Conservation (phyloP, 2,113 vertebrate genomes). For the Toxostoma redivivum region DNA sequence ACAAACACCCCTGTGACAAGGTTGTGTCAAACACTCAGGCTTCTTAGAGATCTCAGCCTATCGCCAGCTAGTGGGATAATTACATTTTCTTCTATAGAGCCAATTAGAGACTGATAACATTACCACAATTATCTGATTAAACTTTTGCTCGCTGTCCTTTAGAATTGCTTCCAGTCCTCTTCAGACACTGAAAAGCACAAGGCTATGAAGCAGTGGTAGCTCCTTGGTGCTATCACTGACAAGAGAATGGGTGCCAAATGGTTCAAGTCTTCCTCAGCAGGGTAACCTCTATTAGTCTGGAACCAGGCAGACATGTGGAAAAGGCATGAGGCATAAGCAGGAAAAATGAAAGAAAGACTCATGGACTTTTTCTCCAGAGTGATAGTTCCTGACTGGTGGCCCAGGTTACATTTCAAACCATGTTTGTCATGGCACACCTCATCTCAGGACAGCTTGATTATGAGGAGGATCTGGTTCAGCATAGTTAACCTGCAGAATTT, state of each 20-base stretch:
- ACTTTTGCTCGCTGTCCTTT: neutral
- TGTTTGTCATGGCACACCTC: neutral
- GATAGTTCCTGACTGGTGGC: neutral
- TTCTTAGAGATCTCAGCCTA: neutral
- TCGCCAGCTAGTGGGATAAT: neutral
- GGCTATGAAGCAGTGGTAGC: fast-evolving
- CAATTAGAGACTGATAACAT: neutral
- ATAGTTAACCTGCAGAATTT: neutral
- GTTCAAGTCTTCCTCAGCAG: neutral
- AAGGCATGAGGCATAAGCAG: neutral
- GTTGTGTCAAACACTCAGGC: neutral
- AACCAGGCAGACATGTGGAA: neutral
- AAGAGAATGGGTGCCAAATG: neutral
- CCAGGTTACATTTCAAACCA: neutral
- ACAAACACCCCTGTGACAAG: neutral
- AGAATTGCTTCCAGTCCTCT: neutral
- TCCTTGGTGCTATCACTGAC: neutral
- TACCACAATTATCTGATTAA: neutral
- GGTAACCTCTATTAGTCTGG: neutral
- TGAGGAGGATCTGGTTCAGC: neutral
- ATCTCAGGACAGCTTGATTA: neutral
- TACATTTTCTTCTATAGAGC: neutral
- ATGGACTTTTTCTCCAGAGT: neutral
- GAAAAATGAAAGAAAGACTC: neutral
- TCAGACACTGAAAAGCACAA: neutral